Percentiles rank a stretch among this genome's conserved stretches.
These are phyloP conservation scores for Thunnus maccoyii DNA, from an alignment of 2,113 vertebrate genomes.

Conservation along the genomic window DNA sequence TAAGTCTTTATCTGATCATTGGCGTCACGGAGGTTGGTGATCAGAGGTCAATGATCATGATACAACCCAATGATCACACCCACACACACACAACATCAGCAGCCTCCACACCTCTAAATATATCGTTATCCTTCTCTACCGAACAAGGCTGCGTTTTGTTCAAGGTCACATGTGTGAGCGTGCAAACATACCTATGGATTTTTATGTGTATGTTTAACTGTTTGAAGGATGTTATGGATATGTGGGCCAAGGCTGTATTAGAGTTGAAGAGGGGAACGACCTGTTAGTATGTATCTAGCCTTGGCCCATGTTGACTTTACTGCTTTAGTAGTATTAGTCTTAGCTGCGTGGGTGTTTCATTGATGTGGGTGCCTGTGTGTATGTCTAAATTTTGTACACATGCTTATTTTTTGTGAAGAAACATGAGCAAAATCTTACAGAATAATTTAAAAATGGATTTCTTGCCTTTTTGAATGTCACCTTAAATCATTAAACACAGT, in stretches of 20 bases:
- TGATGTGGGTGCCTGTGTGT: slow-evolving; percentile 35
- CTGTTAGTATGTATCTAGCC: slow-evolving; percentile 34
- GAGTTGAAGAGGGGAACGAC: slow-evolving; percentile 22
- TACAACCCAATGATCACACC: slow-evolving; percentile 23
- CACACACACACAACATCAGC: background rate
- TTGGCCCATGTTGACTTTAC: slow-evolving; percentile 27
- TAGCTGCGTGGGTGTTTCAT: slow-evolving; percentile 16
- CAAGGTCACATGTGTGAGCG: slow-evolving; percentile 23
- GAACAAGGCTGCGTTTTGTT: slow-evolving; percentile 57
- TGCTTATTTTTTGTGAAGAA: slow-evolving; percentile 11
- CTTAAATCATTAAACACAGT: background rate
- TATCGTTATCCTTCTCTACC: slow-evolving; percentile 4
- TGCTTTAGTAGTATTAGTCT: slow-evolving; percentile 20
- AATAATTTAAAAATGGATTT: background rate
- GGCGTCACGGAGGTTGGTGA: slow-evolving; percentile 36
- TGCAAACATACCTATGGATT: slow-evolving; percentile 54
- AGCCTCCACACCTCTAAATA: slow-evolving; percentile 20
- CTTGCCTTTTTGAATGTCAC: background rate
- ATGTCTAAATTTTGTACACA: background rate
- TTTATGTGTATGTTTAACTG: slow-evolving; percentile 37
- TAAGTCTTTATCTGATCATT: slow-evolving; percentile 62
- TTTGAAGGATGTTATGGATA: slow-evolving; percentile 51
- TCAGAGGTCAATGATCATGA: slow-evolving; percentile 26
- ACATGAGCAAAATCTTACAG: background rate
- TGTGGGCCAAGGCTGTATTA: slow-evolving; percentile 30